These are phyloP conservation scores for Coregonus clupeaformis DNA, from an alignment of 2,113 vertebrate genomes.

Conservation along the genomic window DNA sequence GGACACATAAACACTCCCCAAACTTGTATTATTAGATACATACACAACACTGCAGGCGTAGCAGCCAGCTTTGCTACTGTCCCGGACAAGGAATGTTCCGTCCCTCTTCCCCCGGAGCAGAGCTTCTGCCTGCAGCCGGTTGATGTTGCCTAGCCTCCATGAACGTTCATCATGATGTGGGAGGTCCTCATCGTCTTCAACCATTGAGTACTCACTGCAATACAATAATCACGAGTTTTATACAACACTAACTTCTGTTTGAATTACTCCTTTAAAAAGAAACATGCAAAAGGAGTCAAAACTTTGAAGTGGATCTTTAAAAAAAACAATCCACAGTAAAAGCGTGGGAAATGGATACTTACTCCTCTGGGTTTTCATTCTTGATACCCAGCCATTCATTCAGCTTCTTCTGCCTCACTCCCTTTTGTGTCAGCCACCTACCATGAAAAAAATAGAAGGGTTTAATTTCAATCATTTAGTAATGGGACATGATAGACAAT, in stretches of 20 bases:
- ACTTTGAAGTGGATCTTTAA: no score
- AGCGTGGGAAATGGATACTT: conserved; percentile 61
- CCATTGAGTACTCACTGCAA: conserved; percentile 90
- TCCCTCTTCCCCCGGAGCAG: conserved; percentile 89
- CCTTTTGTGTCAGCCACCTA: conserved; percentile 99
- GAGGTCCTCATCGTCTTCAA: conserved; percentile 96
- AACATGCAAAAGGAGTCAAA: neutral
- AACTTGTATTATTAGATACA: conserved; percentile 36
- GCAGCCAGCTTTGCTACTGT: conserved; percentile 97
- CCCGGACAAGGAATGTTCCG: conserved; percentile 94
- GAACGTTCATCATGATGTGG: conserved; percentile 95
- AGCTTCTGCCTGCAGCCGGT: conserved; percentile 88
- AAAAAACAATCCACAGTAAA: neutral
- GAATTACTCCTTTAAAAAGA: neutral
- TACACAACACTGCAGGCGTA: conserved; percentile 98
- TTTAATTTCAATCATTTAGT: neutral
- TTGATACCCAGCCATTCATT: conserved; percentile 94
- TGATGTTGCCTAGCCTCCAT: conserved; percentile 96
- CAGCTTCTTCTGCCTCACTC: conserved; percentile 92
- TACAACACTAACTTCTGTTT: neutral
- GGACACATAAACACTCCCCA: no score
- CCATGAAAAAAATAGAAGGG: neutral
- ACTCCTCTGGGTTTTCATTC: conserved; percentile 96
- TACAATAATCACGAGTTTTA: no score
- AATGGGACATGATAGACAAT: neutral